Percentiles rank a stretch among this genome's conserved stretches.
phyloP scores from a whole-genome alignment of 2,888 invertebrate species.

The Anodontia alba region DNA sequence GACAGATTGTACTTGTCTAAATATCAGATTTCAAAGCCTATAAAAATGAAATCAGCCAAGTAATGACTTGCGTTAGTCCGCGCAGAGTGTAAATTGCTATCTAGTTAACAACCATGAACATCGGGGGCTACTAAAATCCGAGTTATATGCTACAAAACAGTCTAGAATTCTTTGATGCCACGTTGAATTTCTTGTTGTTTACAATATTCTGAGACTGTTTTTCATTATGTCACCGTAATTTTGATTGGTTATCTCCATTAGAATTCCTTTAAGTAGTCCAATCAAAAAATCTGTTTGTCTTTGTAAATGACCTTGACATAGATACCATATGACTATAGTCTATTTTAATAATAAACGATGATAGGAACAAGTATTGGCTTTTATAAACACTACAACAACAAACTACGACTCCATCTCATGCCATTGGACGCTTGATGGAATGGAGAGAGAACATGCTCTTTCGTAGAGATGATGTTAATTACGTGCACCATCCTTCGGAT shows the following conservation, averaged over 20 bases:
- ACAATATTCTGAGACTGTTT: slow-evolving; percentile 42
- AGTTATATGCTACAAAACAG: neutral
- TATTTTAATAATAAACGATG: slow-evolving; percentile 29
- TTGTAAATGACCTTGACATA: slow-evolving; percentile 37
- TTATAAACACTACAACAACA: too few species aligned
- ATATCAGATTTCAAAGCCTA: too few species aligned
- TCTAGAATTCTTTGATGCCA: slow-evolving; percentile 31
- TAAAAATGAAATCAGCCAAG: too few species aligned
- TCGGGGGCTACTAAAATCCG: neutral
- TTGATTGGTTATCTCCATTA: slow-evolving; percentile 26
- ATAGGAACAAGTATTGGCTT: too few species aligned
- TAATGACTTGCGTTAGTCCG: too few species aligned
- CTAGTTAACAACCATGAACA: neutral
- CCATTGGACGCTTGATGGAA: too few species aligned
- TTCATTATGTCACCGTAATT: neutral
- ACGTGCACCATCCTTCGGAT: too few species aligned
- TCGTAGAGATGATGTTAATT: too few species aligned
- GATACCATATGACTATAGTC: slow-evolving; percentile 45
- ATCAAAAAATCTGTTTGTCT: slow-evolving; percentile 29
- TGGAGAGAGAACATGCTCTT: too few species aligned
- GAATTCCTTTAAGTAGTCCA: slow-evolving; percentile 30
- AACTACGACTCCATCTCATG: too few species aligned
- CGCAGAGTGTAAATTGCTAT: neutral
- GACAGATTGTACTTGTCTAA: too few species aligned
- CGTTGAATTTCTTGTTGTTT: slow-evolving; percentile 56